phyloP scores from a whole-genome alignment of 1,140 invertebrate species.

The Sminthurides bifidus region DNA sequence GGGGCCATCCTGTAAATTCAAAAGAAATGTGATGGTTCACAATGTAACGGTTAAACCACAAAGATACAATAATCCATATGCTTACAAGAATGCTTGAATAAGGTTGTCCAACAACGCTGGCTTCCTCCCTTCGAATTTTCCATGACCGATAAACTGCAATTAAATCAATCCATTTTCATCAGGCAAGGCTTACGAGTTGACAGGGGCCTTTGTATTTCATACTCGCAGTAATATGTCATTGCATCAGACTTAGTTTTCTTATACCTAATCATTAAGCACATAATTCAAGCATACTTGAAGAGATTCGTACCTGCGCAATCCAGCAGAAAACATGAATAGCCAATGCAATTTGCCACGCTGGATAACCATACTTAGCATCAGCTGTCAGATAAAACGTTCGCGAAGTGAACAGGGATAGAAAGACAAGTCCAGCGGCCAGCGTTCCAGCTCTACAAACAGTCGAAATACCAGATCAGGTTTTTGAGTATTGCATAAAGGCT shows the following conservation, averaged over 20 bases:
- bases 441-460: slow-evolving; percentile 22
- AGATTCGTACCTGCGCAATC: slow-evolving; percentile 25
- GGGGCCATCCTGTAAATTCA: slow-evolving; percentile 29
- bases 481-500: too few relatives aligned
- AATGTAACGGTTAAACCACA: background rate
- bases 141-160: slow-evolving; percentile 32
- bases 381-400: slow-evolving; percentile 20
- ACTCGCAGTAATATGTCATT: too few relatives aligned
- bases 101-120: slow-evolving; percentile 31
- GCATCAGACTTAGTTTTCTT: too few relatives aligned
- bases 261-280: background rate
- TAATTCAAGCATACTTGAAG: too few relatives aligned
- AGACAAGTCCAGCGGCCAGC: slow-evolving; percentile 23
- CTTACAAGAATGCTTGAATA: slow-evolving; percentile 29
- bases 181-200: background rate
- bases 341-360: slow-evolving; percentile 20
- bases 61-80: background rate
- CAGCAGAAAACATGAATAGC: slow-evolving; percentile 28
- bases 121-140: slow-evolving; percentile 32
- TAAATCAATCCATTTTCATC: background rate
- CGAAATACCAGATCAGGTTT: background rate
- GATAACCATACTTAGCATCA: slow-evolving; percentile 11
- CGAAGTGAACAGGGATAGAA: slow-evolving; percentile 11
- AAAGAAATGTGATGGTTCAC: slow-evolving; percentile 1
- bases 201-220: too few relatives aligned